Evolutionary conservation across 1,140 invertebrate species (phyloP), one percentile per base, ranked within the genome.

Genomic region (Panagrolaimus sp.): DNA sequence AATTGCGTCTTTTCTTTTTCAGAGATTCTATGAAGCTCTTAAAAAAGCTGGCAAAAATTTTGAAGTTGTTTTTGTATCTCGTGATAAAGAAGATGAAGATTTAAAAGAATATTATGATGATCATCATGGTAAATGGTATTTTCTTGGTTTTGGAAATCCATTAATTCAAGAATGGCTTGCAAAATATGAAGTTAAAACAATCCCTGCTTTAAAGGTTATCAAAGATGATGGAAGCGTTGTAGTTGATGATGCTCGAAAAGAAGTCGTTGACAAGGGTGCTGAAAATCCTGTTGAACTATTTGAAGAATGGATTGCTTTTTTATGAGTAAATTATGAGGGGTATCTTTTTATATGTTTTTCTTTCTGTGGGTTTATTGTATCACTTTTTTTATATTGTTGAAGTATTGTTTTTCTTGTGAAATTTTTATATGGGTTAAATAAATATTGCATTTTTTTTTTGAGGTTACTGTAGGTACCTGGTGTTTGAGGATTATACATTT

Each of bases 141-240:
- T 78, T 62, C 38, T 80, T 20, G 51, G 65, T 13, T 82, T 70
- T 53, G 68, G 77, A 8, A 65, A 65, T 16, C 16, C 16, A n/a
- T 43, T 42, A 8, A 27, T 63, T 9, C 14, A 63, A 42, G 20
- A 16, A n/a, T 63, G 44, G 51, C 51, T 20, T 27, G 51, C 11
- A 23, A 47, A 48, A 48, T 68, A 16, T 61, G 73, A 76, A 61
- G 77, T 82, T 9, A 83, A 83, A 63, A 82, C 80, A 0, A 83
- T 82, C 44, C 80, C 80, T 38, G 57, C 81, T 0, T 64, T 81
- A 23, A 67, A 73, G 42, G 74, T 82, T 42, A 70, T 82, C 62
- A 82, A 83, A 57, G 72, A 78, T 13, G 78, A 82, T 53, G 80
- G 80, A 46, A 73, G 68, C 43, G 79, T 82, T 11, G 68, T 83